Base-by-base conservation (phyloP, 2,113 vertebrate genomes). In the Hydrolagus affinis region DNA sequence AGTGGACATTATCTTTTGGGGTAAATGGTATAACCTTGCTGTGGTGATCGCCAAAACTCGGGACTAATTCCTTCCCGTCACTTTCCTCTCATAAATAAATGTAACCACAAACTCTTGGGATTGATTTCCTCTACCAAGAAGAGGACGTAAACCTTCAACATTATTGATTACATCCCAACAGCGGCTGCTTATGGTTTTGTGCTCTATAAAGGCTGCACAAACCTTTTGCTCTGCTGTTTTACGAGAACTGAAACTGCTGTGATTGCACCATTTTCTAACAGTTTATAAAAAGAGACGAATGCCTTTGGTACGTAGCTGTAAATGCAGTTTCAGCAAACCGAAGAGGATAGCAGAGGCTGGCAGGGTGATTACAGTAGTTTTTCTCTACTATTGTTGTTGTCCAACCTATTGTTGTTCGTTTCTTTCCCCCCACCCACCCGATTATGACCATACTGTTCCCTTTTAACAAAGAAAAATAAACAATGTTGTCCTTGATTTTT, bases 291-390 rank as follows among this genome's bases (percentile, higher is more conserved):
- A 28, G 17, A 30, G 77, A 64, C 15, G 77, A 64, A 64, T 80
- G 77, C 17, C 23, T 17, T 28, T 28, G 11, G 12, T 80, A 59
- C 11, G 23, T 64, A 28, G 77, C 77, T 80, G 60, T 23, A 80
- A 80, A 80, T 17, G 59, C 77, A 80, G 28, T 23, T 64, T 80
- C 77, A 80, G 77, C 77, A 80, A 80, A 75, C 23, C 17, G 23
- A 62, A 12, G 57, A 60, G 57, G 57, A 62, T 80, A 78, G 62
- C 59, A 25, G 60, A 23, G 9, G 11, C 21, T 60, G 6, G 11
- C 57, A 62, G 23, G 76, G 19, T 80, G 28, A 80, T 80, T 80
- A n/a, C n/a, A n/a, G n/a, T n/a, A 64, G 60, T 80, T 14, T 64
- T 23, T 9, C 23, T 80, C 23, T 28, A 80, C 60, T 64, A 28